These are phyloP conservation scores for Cryptus armator DNA, from an alignment of 2,888 invertebrate genomes.

Conservation along the genomic window DNA sequence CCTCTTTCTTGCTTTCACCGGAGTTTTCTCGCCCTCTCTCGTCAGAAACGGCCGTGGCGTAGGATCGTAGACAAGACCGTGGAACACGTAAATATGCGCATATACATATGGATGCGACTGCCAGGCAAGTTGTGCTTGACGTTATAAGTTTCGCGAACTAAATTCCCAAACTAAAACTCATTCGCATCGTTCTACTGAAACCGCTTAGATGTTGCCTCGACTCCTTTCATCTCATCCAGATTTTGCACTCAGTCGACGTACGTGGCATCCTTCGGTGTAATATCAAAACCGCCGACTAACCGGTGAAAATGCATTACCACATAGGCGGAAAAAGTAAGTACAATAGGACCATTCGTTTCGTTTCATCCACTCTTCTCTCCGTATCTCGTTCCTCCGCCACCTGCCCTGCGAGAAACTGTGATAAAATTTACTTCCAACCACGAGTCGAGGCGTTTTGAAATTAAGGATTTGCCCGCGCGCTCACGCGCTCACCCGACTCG, in stretches of 20 bases:
- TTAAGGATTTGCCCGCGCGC: constrained; percentile 40
- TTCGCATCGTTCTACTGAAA: constrained; percentile 31
- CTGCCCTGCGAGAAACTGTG: not conserved
- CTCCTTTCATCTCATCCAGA: constrained; percentile 6
- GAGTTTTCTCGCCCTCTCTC: constrained; percentile 36
- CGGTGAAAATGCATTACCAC: constrained; percentile 12
- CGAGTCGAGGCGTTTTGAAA: constrained; percentile 36
- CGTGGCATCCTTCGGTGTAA: constrained; percentile 27
- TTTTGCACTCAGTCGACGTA: constrained; percentile 20
- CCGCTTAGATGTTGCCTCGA: constrained; percentile 4
- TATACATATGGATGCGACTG: constrained; percentile 1
- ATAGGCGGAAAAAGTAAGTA: constrained; percentile 22
- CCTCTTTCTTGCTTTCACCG: constrained; percentile 11
- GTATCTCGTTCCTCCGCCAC: not conserved
- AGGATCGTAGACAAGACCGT: not conserved
- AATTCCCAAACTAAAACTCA: constrained; percentile 60
- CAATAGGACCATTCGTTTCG: constrained; percentile 26
- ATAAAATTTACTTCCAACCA: constrained; percentile 49
- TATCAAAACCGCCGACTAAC: constrained; percentile 39
- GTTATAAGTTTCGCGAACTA: constrained; percentile 45
- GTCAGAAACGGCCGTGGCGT: not conserved
- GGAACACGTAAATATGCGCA: not conserved
- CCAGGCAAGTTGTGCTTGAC: constrained; percentile 19
- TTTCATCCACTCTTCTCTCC: not conserved
- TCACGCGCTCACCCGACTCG: constrained; percentile 11